A percentile compares a stretch with the other conserved stretches of the same genome.
Conservation (phyloP, 2,888 invertebrate genomes). For the Heliconius hortense region DNA sequence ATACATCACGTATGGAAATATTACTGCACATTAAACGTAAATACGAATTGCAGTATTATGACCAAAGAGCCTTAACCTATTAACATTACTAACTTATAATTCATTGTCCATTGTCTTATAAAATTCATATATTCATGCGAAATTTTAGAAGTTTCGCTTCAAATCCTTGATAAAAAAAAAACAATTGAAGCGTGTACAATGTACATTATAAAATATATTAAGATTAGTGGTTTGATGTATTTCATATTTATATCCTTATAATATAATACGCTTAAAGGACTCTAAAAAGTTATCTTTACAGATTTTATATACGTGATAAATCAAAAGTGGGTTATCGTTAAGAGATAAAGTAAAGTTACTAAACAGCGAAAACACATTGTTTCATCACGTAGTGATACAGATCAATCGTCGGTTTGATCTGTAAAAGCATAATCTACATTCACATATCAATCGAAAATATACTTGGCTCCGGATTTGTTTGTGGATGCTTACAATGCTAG, state of each 20-base stretch:
- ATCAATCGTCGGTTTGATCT: constrained; percentile 9
- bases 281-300: constrained; percentile 22
- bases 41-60: constrained; percentile 9
- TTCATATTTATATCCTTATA: no score
- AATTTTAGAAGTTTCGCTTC: neutral
- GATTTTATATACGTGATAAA: constrained; percentile 36
- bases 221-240: neutral
- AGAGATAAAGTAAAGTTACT: constrained; percentile 33
- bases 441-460: constrained; percentile 11
- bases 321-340: constrained; percentile 38
- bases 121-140: constrained; percentile 21
- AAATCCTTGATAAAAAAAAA: neutral
- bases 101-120: constrained; percentile 21
- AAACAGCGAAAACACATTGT: constrained; percentile 26
- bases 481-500: neutral
- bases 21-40: neutral
- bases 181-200: neutral
- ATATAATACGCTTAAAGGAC: neutral
- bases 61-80: constrained; percentile 19
- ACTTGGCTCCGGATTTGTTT: neutral
- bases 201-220: neutral
- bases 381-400: constrained; percentile 24
- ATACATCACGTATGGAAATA: neutral
- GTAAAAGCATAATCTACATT: neutral
- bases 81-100: constrained; percentile 2